Percentiles rank a stretch among this genome's conserved stretches.
phyloP scores from a whole-genome alignment of 37 sponge, comb jelly and placozoan genomes.

The Ephydatia muelleri region DNA sequence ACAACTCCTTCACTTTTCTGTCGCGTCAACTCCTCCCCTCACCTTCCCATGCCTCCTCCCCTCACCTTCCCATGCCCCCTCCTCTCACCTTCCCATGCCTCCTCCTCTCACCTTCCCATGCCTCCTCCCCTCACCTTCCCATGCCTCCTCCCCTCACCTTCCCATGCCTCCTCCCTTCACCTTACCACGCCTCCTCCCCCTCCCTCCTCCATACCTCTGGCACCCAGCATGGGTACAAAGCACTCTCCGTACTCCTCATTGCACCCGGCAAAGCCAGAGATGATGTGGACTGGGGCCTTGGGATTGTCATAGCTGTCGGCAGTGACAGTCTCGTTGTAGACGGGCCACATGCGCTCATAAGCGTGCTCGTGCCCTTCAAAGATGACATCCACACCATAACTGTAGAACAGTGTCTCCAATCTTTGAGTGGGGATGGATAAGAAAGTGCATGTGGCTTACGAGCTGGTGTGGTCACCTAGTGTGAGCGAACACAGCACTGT shows the following conservation, averaged over 20 bases:
- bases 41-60: too few species aligned
- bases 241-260: slow-evolving; percentile 3
- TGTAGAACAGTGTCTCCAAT: slow-evolving; percentile 53
- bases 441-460: too few species aligned
- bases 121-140: not conserved
- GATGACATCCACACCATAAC: slow-evolving; percentile 43
- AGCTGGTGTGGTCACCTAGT: too few species aligned
- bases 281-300: slow-evolving; percentile 31
- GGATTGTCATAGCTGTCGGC: slow-evolving; percentile 35
- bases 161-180: not conserved
- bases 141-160: not conserved
- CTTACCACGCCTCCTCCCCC: slow-evolving; percentile 4
- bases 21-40: too few species aligned
- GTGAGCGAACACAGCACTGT: too few species aligned
- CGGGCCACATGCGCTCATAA: slow-evolving; percentile 59
- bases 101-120: not conserved
- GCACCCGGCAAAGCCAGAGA: slow-evolving; percentile 34
- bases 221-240: slow-evolving; percentile 32
- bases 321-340: slow-evolving; percentile 40
- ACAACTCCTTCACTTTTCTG: too few species aligned
- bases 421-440: not conserved
- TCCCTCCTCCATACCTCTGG: not conserved
- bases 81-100: not conserved
- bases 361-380: slow-evolving; percentile 57
- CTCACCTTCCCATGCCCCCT: not conserved